These are phyloP conservation scores for Corbicula japonica DNA, from an alignment of 2,888 invertebrate species.

Conservation along the genomic window DNA sequence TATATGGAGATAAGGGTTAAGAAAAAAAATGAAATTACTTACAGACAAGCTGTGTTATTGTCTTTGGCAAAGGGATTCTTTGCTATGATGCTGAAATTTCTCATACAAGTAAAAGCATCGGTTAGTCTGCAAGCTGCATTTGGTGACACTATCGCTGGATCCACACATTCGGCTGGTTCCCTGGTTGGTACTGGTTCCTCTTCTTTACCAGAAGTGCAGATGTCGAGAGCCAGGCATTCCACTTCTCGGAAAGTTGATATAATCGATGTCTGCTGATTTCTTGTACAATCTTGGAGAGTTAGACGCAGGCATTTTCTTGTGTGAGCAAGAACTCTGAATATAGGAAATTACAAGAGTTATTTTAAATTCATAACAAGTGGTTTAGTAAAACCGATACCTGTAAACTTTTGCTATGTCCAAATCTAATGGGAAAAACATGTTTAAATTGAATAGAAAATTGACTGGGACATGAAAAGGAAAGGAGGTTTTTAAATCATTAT, in stretches of 20 bases:
- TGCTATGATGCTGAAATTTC: conserved; percentile 15
- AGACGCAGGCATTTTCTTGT: conserved; percentile 28
- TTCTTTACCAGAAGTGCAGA: conserved; percentile 40
- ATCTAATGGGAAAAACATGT: background rate
- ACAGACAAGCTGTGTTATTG: conserved; percentile 27
- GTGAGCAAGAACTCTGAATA: conserved; percentile 27
- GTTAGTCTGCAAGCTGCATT: conserved; percentile 33
- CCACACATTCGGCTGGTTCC: conserved; percentile 48
- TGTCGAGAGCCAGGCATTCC: conserved; percentile 55
- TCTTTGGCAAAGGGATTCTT: conserved; percentile 26
- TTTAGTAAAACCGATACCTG: background rate
- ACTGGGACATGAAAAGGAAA: too few species aligned
- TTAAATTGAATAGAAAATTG: background rate
- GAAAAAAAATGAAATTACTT: too few species aligned
- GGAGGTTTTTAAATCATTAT: too few species aligned
- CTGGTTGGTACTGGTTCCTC: conserved; percentile 31
- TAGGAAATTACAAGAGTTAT: background rate
- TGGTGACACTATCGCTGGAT: conserved; percentile 19
- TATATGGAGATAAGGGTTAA: too few species aligned
- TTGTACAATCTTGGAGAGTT: conserved; percentile 30
- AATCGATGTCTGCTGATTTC: conserved; percentile 4
- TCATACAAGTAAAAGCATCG: conserved; percentile 22
- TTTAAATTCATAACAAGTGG: background rate
- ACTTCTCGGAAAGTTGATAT: conserved; percentile 43
- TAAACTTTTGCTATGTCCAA: too few species aligned